Evolutionary conservation across 2,113 vertebrate genomes (phyloP), one percentile per base, ranked within the genome.

Genomic region (Syrmaticus mikado): DNA sequence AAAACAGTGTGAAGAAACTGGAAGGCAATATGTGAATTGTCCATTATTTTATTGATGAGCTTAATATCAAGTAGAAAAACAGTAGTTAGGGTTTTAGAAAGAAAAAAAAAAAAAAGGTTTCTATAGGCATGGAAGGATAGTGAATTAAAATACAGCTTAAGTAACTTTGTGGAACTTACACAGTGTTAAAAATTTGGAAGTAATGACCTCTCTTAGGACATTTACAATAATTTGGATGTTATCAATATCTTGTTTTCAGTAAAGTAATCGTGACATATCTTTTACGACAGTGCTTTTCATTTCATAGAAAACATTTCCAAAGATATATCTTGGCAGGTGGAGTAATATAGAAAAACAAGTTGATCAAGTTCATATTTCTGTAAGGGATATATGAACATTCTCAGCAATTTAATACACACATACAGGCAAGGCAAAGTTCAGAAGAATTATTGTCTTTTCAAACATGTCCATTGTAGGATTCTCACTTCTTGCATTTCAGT

Each of bases 1-100:
- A 76, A 55, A 14, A 81, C 87, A 45, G 67, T 14, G 16, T 68
- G 60, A 92, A 93, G n/a, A 92, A 88, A 93, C 87, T 2, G 84
- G 21, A 85, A 28, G 4, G 8, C 12, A 78, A 41, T 24, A 64
- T 53, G 34, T 53, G 0, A 93, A 32, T 24, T 60, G 28, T 40
- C 8, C 6, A 14, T 46, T 78, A 38, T 66, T 85, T 93, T 80
- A 78, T 36, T 70, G 8, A 66, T 34, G 34, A 76, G 8, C 7
- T 65, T 61, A n/a, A 41, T 25, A 12, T 41, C 38, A 19, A 32
- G 10, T 8, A 72, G n/a, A 65, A 87, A 93, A 87, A 41, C 1
- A 27, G 12, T 21, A 64, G 9, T 14, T 27, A 79, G 41, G 2
- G 1, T 68, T 85, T 79, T 28, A 80, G 38, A 36, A 13, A 78